These are phyloP conservation scores for Leuciscus waleckii DNA, from an alignment of 2,797 vertebrate species.

Conservation along the genomic window DNA sequence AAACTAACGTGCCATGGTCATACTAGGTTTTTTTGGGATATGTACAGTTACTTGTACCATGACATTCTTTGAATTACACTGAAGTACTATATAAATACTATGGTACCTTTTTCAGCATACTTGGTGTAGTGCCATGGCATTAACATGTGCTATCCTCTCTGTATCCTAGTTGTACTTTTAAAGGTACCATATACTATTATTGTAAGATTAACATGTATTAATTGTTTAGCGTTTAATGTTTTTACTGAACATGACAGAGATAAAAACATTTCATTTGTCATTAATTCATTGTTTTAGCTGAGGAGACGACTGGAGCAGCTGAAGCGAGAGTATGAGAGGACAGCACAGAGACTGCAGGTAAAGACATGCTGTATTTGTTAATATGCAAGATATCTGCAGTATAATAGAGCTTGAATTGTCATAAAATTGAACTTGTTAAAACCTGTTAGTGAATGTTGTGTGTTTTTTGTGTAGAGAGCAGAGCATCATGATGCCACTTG, in stretches of 20 bases:
- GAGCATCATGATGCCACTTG: slow-evolving; percentile 71
- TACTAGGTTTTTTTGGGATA: neutral
- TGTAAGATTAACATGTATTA: neutral
- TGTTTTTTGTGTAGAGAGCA: slow-evolving; percentile 70
- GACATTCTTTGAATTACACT: neutral
- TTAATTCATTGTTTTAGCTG: slow-evolving; percentile 30
- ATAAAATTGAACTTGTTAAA: neutral
- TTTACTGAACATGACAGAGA: neutral
- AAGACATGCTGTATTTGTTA: neutral
- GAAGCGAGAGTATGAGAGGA: slow-evolving; percentile 59
- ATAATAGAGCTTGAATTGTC: neutral
- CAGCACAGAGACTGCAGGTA: slow-evolving; percentile 55
- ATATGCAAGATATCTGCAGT: neutral
- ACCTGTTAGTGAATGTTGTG: neutral
- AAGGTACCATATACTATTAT: neutral
- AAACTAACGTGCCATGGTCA: neutral
- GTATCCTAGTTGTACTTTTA: neutral
- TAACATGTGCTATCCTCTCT: neutral
- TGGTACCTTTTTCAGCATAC: neutral
- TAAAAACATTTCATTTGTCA: neutral
- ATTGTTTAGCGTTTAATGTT: neutral
- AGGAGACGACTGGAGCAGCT: slow-evolving; percentile 53
- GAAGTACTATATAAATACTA: neutral
- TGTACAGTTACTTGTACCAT: neutral
- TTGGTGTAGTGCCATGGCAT: neutral